Conservation (phyloP, 2,113 vertebrate species). For the Noturus placidus region DNA sequence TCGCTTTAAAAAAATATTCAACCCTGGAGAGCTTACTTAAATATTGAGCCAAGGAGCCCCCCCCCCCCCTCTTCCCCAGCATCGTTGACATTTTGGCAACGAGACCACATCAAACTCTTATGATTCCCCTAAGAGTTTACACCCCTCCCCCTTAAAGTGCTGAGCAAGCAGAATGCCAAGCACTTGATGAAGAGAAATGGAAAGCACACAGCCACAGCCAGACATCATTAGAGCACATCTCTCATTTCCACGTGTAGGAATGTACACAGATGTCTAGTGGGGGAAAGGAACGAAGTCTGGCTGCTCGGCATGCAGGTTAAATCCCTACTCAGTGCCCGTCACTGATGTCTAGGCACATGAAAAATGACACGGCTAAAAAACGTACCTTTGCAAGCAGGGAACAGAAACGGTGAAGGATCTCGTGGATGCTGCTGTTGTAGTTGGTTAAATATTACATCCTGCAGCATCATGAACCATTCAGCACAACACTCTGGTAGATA, state of each 20-base stretch:
- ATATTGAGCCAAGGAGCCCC: slow-evolving; percentile 73
- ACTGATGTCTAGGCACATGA: slow-evolving; percentile 26
- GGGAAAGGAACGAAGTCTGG: slow-evolving; percentile 17
- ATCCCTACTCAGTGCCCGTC: slow-evolving; percentile 33
- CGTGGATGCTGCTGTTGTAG: neutral
- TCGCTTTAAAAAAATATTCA: slow-evolving; percentile 46
- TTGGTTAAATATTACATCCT: slow-evolving; percentile 2
- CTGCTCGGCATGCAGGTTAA: slow-evolving; percentile 27
- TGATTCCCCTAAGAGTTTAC: slow-evolving; percentile 60
- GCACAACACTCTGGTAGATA: neutral
- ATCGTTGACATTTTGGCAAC: slow-evolving; percentile 67
- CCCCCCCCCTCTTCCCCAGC: neutral
- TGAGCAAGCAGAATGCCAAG: slow-evolving; percentile 63
- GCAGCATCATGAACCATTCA: neutral
- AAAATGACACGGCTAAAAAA: slow-evolving; percentile 3
- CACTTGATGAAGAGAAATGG: slow-evolving; percentile 57
- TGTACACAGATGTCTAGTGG: slow-evolving; percentile 27
- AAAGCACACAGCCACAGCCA: slow-evolving; percentile 53
- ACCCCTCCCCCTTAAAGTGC: slow-evolving; percentile 58
- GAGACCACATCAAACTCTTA: slow-evolving; percentile 68
- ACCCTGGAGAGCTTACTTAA: slow-evolving; percentile 69
- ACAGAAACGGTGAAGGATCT: neutral
- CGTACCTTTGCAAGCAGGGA: slow-evolving; percentile 11
- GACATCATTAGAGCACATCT: slow-evolving; percentile 49
- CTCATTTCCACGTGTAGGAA: slow-evolving; percentile 45